Conservation (phyloP, 2,113 vertebrate genomes). For the Plotosus lineatus region DNA sequence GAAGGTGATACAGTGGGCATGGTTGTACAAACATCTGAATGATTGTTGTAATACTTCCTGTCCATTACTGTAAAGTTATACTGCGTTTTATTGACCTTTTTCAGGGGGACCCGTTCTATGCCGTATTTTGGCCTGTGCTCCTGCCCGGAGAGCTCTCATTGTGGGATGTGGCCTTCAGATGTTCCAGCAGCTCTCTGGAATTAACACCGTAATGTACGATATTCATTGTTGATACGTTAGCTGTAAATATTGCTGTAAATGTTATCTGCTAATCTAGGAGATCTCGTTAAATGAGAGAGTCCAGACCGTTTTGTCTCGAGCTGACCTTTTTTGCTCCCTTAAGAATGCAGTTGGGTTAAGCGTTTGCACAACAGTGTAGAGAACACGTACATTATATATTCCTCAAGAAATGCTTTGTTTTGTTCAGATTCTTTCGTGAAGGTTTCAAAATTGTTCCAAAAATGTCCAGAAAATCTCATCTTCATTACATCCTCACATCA, state of each 20-base stretch:
- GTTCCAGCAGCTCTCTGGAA: slow-evolving; percentile 97
- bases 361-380: neutral
- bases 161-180: slow-evolving; percentile 95
- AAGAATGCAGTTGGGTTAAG: neutral
- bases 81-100: slow-evolving; percentile 48
- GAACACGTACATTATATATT: no score
- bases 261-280: neutral
- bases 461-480: neutral
- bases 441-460: neutral
- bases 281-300: neutral
- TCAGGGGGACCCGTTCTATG: slow-evolving; percentile 83
- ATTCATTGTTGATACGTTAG: neutral
- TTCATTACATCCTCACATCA: neutral
- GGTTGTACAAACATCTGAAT: neutral
- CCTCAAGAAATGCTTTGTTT: neutral
- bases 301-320: neutral
- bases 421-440: neutral
- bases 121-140: slow-evolving; percentile 84
- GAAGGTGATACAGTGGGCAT: neutral
- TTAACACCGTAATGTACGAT: slow-evolving; percentile 98
- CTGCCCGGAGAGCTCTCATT: slow-evolving; percentile 86
- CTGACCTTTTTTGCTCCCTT: neutral
- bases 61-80: neutral
- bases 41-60: neutral
- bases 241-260: neutral